Conservation (phyloP, 2,888 invertebrate genomes). For the Hirtodrosophila confusa region DNA sequence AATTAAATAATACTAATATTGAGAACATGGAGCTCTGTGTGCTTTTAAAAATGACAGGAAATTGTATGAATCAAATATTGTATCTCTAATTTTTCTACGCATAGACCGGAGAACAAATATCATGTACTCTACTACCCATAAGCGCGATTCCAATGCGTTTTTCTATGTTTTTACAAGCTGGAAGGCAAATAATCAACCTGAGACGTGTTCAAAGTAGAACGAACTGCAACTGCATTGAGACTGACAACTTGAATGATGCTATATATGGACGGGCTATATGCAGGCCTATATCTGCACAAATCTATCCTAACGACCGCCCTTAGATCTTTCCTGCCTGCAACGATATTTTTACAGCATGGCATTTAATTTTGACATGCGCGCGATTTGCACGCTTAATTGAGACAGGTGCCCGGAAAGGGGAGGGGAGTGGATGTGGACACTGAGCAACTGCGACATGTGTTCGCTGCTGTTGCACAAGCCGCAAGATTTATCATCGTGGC, state of each 20-base stretch:
- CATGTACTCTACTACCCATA: no score
- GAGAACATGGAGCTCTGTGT: no score
- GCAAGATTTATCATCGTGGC: constrained; percentile 74
- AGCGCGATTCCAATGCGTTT: no score
- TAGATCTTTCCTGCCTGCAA: constrained; percentile 55
- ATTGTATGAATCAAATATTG: no score
- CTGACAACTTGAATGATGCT: constrained; percentile 31
- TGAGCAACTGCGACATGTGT: constrained; percentile 68
- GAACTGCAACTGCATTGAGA: background rate
- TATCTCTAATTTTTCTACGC: no score
- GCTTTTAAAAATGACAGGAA: no score
- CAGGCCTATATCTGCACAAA: constrained; percentile 5
- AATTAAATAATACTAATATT: no score
- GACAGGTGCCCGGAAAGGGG: constrained; percentile 68
- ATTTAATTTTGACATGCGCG: constrained; percentile 72
- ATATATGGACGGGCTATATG: constrained; percentile 14
- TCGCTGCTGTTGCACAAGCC: constrained; percentile 71
- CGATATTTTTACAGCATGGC: constrained; percentile 57
- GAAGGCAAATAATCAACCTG: constrained; percentile 13
- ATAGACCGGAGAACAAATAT: no score
- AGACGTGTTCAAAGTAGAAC: constrained; percentile 48
- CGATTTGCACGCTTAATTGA: constrained; percentile 81
- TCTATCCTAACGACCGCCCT: constrained; percentile 44
- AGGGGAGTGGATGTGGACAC: constrained; percentile 17
- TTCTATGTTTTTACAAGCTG: no score